Conservation (phyloP, 2,797 vertebrate genomes). For the Siniperca undulata region DNA sequence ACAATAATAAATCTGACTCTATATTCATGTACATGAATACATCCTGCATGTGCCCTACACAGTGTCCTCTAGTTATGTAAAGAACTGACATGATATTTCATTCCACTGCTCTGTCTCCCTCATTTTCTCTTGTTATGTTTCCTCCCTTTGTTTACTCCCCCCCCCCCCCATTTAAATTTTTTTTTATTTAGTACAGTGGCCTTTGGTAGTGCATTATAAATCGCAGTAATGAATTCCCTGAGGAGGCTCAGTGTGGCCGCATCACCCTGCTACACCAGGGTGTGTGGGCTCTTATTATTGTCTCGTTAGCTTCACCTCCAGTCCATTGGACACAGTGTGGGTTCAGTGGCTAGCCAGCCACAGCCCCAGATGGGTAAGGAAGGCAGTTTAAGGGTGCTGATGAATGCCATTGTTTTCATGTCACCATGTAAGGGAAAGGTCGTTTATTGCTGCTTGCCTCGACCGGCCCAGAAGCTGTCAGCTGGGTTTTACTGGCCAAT, state of each 20-base stretch:
- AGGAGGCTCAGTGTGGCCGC: slow-evolving; percentile 30
- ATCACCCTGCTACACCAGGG: slow-evolving; percentile 41
- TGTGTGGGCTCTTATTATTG: slow-evolving; percentile 71
- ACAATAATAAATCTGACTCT: slow-evolving; percentile 51
- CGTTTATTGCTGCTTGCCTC: slow-evolving; percentile 68
- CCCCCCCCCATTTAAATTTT: background rate
- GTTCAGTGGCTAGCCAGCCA: slow-evolving; percentile 51
- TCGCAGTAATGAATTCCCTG: slow-evolving; percentile 73
- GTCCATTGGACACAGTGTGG: slow-evolving; percentile 61
- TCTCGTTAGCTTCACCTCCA: slow-evolving; percentile 72
- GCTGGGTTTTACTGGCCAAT: slow-evolving; percentile 72
- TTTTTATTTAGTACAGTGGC: slow-evolving; percentile 61
- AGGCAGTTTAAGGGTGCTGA: slow-evolving; percentile 71
- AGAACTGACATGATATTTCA: slow-evolving; percentile 54
- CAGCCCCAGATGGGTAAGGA: slow-evolving; percentile 57
- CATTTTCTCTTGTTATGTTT: slow-evolving; percentile 40
- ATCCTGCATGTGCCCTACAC: slow-evolving; percentile 41
- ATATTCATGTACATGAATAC: slow-evolving; percentile 46
- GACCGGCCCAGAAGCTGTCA: slow-evolving; percentile 64
- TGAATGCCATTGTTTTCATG: slow-evolving; percentile 74
- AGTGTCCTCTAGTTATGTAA: slow-evolving; percentile 55
- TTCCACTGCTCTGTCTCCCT: slow-evolving; percentile 39
- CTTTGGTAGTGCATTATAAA: slow-evolving; percentile 72
- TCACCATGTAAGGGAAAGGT: slow-evolving; percentile 62
- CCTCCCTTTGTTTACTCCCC: slow-evolving; percentile 5